These are phyloP conservation scores for Lysandra bellargus DNA, from an alignment of 2,888 invertebrate species.

Conservation along the genomic window DNA sequence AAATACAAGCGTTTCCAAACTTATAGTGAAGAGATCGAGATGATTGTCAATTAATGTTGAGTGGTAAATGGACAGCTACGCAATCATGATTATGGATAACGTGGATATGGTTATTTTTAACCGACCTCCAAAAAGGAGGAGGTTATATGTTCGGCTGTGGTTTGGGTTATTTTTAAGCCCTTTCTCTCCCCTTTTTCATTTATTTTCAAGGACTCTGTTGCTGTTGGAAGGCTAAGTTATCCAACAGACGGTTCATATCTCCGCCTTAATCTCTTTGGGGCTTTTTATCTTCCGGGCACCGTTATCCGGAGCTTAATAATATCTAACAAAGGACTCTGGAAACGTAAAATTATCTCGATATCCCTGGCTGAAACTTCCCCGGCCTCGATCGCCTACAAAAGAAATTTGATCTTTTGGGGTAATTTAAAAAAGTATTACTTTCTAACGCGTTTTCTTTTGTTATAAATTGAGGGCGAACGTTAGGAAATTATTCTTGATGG, in stretches of 20 bases:
- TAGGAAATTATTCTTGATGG: not conserved
- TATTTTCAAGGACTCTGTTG: not conserved
- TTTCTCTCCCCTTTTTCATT: not conserved
- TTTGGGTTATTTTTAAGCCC: not conserved
- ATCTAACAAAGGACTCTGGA: constrained; percentile 21
- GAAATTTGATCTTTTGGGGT: constrained; percentile 29
- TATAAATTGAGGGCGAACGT: not conserved
- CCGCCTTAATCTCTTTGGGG: constrained; percentile 1
- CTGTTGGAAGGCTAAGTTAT: not conserved
- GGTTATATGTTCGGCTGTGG: no score
- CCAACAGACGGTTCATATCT: not conserved
- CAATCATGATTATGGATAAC: not conserved
- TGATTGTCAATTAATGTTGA: no score
- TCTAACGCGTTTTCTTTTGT: not conserved
- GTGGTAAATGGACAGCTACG: no score
- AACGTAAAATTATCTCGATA: constrained; percentile 28
- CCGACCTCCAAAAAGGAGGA: no score
- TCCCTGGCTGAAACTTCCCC: not conserved
- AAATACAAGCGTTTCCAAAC: no score
- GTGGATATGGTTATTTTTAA: no score
- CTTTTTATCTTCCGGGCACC: constrained; percentile 36
- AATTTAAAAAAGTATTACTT: constrained; percentile 27
- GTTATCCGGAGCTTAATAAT: constrained; percentile 26
- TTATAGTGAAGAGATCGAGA: no score
- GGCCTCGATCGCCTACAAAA: constrained; percentile 17